Base-by-base conservation (phyloP, 2,113 vertebrate species). In the Tenebrosternarchus preto region DNA sequence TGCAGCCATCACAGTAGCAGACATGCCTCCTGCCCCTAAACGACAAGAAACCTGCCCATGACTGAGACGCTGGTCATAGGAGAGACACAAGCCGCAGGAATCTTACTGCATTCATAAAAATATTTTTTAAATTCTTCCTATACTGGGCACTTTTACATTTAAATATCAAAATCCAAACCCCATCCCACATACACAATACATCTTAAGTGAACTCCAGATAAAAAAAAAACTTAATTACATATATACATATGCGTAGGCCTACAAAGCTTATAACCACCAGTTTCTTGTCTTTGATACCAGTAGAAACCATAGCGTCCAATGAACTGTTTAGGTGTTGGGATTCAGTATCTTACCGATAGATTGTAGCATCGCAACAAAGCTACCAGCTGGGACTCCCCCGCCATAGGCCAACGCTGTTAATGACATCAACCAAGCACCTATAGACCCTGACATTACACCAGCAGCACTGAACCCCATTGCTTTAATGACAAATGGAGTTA, bases 281-380 rank as follows among this genome's bases (percentile, higher is more conserved):
- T n/a, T n/a, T n/a, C n/a, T n/a, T n/a, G n/a, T n/a, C n/a, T n/a
- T n/a, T n/a, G n/a, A n/a, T n/a, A 56, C 4, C 16, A 56, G 12
- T n/a, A 19, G 3, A 56, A 15, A 15, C 1, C 20, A 56, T 15
- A n/a, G 5, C 1, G 1, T 25, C 1, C 2, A 29, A 11, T 12
- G 2, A 15, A 50, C 43, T 50, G 39, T 11, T 46, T 46, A 46
- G 39, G 24, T 16, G 24, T n/a, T 60, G 57, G 25, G 27, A 31
- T 33, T 66, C 7, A 1, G 8, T 20, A 5, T n/a, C 27, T 76
- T 77, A 84, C 73, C 83, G 43, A 68, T 60, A 22, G 78, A 81
- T 50, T 84, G 78, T 5, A 81, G 59, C 11, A 67, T 0, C 11
- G 83, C 83, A 8, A 84, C 78, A 20, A 53, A 0, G 29, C 68